Conservation (phyloP, 2,888 invertebrate genomes). For the Apamea crenata region DNA sequence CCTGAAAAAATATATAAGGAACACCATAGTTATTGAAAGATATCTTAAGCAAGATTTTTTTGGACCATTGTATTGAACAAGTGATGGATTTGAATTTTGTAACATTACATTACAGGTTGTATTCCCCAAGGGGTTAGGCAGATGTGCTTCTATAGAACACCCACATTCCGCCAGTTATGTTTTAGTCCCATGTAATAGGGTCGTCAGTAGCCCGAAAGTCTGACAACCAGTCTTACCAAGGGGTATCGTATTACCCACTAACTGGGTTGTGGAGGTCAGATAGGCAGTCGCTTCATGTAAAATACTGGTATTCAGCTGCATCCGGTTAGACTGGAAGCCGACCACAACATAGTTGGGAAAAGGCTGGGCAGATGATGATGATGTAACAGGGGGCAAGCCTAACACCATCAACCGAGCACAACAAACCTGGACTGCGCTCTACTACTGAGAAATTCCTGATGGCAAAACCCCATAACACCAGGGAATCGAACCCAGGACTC, state of each 20-base stretch:
- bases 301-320: no score
- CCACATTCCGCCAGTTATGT: background rate
- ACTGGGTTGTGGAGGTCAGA: no score
- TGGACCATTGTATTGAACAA: background rate
- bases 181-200: background rate
- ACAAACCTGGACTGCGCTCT: background rate
- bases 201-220: no score
- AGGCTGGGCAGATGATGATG: no score
- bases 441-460: background rate
- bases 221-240: no score
- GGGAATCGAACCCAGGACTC: no score
- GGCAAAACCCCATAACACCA: background rate
- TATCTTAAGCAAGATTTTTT: background rate
- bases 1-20: constrained; percentile 77
- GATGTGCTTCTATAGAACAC: background rate
- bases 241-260: no score
- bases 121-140: background rate
- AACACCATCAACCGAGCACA: background rate
- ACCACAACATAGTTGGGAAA: no score
- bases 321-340: no score
- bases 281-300: no score
- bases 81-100: background rate
- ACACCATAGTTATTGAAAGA: background rate
- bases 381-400: background rate
- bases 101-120: background rate